Base-by-base conservation (phyloP, 64 coral and sea anemone species). In the Porites australiensis region DNA sequence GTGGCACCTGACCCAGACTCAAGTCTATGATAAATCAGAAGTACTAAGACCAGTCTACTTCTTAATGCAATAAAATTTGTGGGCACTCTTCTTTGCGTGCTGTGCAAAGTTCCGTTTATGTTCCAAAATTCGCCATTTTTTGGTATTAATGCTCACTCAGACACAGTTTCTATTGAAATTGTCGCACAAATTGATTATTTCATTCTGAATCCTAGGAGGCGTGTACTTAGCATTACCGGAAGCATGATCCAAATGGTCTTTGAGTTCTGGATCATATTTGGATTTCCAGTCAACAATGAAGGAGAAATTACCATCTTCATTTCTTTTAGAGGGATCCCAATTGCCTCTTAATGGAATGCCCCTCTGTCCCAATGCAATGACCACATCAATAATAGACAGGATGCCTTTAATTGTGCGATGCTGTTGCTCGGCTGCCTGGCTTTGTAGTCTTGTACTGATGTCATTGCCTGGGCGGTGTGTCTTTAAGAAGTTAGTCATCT, bases 331-430 rank as follows among this genome's bases (percentile, higher is more conserved):
- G 70, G 70, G 80, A 71, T 75, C 90, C 90, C 90, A 92, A 71
- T 92, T 86, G 15, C 57, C 80, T 86, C 90, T 75, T 69, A 78
- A 77, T 48, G 72, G 21, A 76, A 87, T 93, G 37, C 82, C 72
- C 61, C 91, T 87, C 66, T 93, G 83, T 88, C 91, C 91, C 27
- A 88, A 88, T 21, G 91, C 5, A 75, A 93, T 93, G n/a, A 92
- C 79, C 71, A 65, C 21, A 43, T 92, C 90, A 85, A 86, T 85
- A 63, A 85, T 74, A 75, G 51, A 91, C 88, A 90, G 68, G 68
- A 81, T 70, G 15, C 88, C 77, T 70, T 90, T 55, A 16, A 68
- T 90, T 13, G 79, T 44, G 77, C 76, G 46, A 13, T 79, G 47
- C 63, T 90, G 60, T 90, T 81, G 88, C 44, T 69, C 60, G 65